Percentiles rank a stretch among this genome's conserved stretches.
phyloP scores from a whole-genome alignment of 37 sponge, comb jelly and placozoan species.

The Haliclona indistincta region DNA sequence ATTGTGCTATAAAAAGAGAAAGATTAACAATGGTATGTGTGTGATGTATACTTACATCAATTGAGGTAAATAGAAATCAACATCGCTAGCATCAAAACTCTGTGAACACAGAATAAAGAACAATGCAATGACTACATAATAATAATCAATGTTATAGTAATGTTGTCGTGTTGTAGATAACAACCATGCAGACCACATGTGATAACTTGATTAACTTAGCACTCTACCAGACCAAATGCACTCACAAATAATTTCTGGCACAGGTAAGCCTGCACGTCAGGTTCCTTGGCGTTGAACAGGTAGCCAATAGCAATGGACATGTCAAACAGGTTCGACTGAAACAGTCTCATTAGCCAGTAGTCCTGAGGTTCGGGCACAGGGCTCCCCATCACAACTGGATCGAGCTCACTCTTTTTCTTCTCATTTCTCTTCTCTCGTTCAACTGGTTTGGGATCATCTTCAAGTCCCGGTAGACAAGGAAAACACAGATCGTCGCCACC shows the following conservation, averaged over 20 bases:
- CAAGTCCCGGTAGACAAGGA: constrained; percentile 51
- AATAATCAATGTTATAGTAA: too few relatives aligned
- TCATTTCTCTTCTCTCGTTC: neutral
- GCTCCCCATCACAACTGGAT: neutral
- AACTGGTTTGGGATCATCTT: neutral
- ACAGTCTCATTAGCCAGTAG: constrained; percentile 89
- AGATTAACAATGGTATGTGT: neutral
- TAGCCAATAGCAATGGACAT: constrained; percentile 91
- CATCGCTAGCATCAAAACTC: constrained; percentile 65
- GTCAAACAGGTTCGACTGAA: constrained; percentile 84
- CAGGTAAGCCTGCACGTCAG: constrained; percentile 76
- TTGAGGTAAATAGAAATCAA: constrained; percentile 91
- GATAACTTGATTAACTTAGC: too few relatives aligned
- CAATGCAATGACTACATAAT: neutral
- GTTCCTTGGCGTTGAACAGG: constrained; percentile 84
- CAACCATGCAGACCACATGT: neutral
- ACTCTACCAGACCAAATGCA: too few relatives aligned
- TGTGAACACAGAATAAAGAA: constrained; percentile 23
- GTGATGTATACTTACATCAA: constrained; percentile 68
- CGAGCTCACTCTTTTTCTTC: neutral
- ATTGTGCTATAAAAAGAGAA: constrained; percentile 50
- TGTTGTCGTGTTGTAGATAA: neutral
- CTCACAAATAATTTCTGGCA: constrained; percentile 85
- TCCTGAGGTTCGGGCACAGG: constrained; percentile 36
- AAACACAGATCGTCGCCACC: constrained; percentile 12